Percentiles rank a stretch among this genome's conserved stretches.
Evolutionary conservation across 2,888 invertebrate species (phyloP).

Genomic region (Rhamnusium bicolor): DNA sequence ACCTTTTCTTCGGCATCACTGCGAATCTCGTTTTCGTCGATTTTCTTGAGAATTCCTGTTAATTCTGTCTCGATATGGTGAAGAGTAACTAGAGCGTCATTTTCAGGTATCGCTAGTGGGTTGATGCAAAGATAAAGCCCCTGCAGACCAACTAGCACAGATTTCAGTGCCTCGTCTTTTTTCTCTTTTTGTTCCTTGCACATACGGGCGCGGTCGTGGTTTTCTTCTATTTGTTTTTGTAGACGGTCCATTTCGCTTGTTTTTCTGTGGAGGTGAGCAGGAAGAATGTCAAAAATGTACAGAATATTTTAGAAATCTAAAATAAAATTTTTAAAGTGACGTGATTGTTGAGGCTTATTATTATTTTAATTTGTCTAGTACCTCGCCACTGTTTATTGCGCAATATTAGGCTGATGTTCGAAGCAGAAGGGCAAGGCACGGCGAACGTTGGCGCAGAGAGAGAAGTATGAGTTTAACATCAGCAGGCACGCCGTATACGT

Average conservation of each 20-base stretch:
- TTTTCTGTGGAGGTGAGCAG: conserved; percentile 74
- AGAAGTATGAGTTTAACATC: too few species aligned
- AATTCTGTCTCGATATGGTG: conserved; percentile 40
- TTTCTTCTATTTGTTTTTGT: conserved; percentile 75
- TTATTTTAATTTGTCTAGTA: too few species aligned
- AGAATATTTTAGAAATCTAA: background rate
- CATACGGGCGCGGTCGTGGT: conserved; percentile 69
- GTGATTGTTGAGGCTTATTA: too few species aligned
- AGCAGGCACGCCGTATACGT: too few species aligned
- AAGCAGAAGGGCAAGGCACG: too few species aligned
- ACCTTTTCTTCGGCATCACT: conserved; percentile 15
- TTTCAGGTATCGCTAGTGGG: conserved; percentile 54
- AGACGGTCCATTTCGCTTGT: conserved; percentile 80
- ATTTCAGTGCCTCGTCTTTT: conserved; percentile 54
- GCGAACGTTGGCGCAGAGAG: too few species aligned
- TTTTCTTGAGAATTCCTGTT: conserved; percentile 41
- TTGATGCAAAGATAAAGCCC: conserved; percentile 58
- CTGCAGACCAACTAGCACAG: conserved; percentile 53
- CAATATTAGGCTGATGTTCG: too few species aligned
- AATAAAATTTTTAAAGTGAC: too few species aligned
- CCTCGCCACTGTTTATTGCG: too few species aligned
- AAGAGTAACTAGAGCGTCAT: conserved; percentile 40
- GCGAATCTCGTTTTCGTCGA: conserved; percentile 30
- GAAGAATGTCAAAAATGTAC: background rate
- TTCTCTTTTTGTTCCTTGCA: conserved; percentile 66